Conservation (phyloP, 2,888 invertebrate species). For the Chymomyza fuscimana region DNA sequence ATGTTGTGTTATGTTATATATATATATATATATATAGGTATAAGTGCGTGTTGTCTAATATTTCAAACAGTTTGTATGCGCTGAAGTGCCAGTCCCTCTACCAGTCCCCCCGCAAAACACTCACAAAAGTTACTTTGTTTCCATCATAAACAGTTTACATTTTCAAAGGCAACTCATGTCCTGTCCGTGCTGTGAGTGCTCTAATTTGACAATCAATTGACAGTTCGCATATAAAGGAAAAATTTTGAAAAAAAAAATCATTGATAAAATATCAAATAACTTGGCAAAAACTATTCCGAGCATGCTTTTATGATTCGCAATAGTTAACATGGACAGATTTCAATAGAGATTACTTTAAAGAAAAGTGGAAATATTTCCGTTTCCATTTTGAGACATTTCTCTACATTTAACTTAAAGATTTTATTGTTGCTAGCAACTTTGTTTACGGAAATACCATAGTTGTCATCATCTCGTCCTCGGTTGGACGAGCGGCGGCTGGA, state of each 20-base stretch:
- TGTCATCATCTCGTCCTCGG: no score
- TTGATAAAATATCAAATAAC: conserved; percentile 68
- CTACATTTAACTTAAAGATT: neutral
- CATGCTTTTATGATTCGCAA: conserved; percentile 28
- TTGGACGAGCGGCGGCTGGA: no score
- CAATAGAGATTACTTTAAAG: no score
- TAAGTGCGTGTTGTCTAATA: conserved; percentile 54
- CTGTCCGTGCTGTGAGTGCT: conserved; percentile 27
- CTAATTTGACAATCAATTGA: conserved; percentile 75
- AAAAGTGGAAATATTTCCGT: neutral
- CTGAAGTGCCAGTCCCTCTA: conserved; percentile 48
- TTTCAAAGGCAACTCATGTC: conserved; percentile 48
- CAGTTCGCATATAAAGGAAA: conserved; percentile 50
- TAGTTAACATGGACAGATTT: conserved; percentile 13
- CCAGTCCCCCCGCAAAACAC: conserved; percentile 1
- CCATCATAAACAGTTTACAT: conserved; percentile 57
- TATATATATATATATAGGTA: neutral
- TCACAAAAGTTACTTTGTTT: conserved; percentile 54
- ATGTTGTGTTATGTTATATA: neutral
- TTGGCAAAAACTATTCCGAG: conserved; percentile 44
- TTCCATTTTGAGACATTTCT: neutral
- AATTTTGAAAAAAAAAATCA: conserved; percentile 9
- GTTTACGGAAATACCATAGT: no score
- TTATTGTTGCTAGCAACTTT: neutral
- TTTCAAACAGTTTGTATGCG: conserved; percentile 60